Base-by-base conservation (phyloP, 92 coral and sea anemone species). In the Montipora capitata region DNA sequence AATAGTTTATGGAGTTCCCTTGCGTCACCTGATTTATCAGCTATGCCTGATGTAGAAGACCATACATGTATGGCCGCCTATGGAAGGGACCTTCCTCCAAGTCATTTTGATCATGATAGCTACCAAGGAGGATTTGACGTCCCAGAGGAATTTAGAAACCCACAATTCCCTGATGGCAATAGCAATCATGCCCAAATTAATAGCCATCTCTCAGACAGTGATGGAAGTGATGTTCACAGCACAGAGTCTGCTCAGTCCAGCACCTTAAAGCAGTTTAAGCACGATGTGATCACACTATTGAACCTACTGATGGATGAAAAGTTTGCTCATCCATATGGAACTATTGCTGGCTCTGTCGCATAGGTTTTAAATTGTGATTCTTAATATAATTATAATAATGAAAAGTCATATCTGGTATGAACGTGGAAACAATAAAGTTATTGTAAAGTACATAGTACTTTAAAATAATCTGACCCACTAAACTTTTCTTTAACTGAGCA, bases 281-380 rank as follows among this genome's bases (percentile, higher is more conserved):
- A 86, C 68, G 99, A 96, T 76, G 95, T 94, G 42, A 92, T 80
- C 18, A 80, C 85, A 15, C 77, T 97, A 35, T 57, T 97, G 77
- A 94, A 94, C 85, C 77, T 97, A 48, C 91, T 97, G 56, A 88
- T 96, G 76, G 94, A 96, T 90, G 98, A 97, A 79, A 97, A 94
- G 78, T 97, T 97, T 94, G 98, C 99, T 10, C 99, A 97, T 78
- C 99, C 99, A 13, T 97, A 94, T 91, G 99, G 99, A 17, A 92
- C 99, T 0, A 95, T 97, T 12, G 99, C 99, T 41, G 99, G 99
- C 2, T 85, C 98, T 52, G 99, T 97, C 10, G 99, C 99, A 42
- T 97, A 90, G 62, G 40, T 18, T 48, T n/a, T 27, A 27, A 27
- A 27, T 27, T 27, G 35, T 27, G 35, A 27, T 27, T 27, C 35